Conservation (phyloP, 1,140 invertebrate genomes). For the Drosophila sp. region DNA sequence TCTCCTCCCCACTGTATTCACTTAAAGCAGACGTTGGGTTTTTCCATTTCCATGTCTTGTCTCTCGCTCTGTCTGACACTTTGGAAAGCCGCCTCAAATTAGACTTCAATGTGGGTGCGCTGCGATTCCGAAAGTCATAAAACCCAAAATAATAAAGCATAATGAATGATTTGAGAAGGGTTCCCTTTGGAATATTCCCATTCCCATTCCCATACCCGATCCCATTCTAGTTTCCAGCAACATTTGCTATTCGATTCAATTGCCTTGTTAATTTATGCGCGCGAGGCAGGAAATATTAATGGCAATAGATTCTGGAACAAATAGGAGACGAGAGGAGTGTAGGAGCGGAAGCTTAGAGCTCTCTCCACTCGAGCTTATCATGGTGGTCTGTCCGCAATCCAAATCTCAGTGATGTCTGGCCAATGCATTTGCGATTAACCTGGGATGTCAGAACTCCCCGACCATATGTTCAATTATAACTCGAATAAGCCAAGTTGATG, state of each 20-base stretch:
- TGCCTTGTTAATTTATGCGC: conserved; percentile 72
- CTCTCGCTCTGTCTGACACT: background rate
- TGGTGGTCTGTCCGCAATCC: conserved; percentile 24
- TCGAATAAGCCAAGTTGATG: conserved; percentile 11
- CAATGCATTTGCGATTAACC: conserved; percentile 43
- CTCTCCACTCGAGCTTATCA: conserved; percentile 5
- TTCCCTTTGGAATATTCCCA: conserved; percentile 41
- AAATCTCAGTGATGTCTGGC: conserved; percentile 21
- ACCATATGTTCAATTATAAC: conserved; percentile 35
- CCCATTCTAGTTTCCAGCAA: background rate
- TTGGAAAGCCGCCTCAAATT: conserved; percentile 22
- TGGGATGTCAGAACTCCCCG: conserved; percentile 6
- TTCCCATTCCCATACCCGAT: conserved; percentile 1
- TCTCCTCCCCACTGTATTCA: background rate
- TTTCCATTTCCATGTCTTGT: conserved; percentile 31
- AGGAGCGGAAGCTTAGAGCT: conserved; percentile 51
- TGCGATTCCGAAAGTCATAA: conserved; percentile 62
- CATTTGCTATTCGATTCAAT: conserved; percentile 23
- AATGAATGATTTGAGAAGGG: conserved; percentile 63
- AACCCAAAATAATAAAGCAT: conserved; percentile 32
- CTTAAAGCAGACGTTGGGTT: conserved; percentile 13
- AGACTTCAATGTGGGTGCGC: conserved; percentile 55
- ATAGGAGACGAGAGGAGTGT: conserved; percentile 12
- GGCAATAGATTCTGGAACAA: conserved; percentile 43
- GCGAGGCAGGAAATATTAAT: conserved; percentile 80